Conservation (phyloP, 2,888 invertebrate genomes). For the Rhagonycha lutea region DNA sequence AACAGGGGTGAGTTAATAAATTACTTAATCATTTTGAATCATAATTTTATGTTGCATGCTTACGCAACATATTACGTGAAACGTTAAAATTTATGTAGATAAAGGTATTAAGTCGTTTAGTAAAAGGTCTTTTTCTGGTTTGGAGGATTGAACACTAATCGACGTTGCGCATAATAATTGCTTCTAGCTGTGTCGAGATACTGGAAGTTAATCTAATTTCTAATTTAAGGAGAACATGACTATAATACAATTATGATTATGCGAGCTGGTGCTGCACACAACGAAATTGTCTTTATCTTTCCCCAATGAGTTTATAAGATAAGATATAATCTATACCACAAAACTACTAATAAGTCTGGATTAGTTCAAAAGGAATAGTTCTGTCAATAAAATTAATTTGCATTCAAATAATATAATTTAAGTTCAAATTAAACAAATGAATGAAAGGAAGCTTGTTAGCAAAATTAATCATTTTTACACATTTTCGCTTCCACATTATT, state of each 20-base stretch:
- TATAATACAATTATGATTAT: constrained; percentile 1
- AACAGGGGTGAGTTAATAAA: not conserved
- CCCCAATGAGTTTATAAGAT: not conserved
- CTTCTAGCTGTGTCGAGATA: constrained; percentile 1
- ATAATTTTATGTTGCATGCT: not conserved
- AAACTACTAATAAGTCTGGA: not conserved
- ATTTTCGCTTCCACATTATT: not conserved
- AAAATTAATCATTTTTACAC: not conserved
- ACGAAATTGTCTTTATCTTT: not conserved
- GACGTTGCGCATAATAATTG: constrained; percentile 4
- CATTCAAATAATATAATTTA: not conserved
- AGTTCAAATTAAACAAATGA: not conserved
- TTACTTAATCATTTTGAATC: not conserved
- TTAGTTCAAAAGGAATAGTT: not conserved
- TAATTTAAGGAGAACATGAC: constrained; percentile 3
- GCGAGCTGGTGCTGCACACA: not conserved
- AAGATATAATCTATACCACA: not conserved
- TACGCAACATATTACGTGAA: not conserved
- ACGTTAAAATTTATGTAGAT: not conserved
- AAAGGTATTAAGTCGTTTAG: not conserved
- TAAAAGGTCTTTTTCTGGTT: not conserved
- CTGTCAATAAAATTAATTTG: not conserved
- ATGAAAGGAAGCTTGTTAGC: not conserved
- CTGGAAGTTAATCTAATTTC: constrained; percentile 1
- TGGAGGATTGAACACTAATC: constrained; percentile 1